A percentile compares a stretch with the other conserved stretches of the same genome.
Evolutionary conservation across 2,797 vertebrate species (phyloP).

Genomic region (Ctenochaetus hawaiiensis): DNA sequence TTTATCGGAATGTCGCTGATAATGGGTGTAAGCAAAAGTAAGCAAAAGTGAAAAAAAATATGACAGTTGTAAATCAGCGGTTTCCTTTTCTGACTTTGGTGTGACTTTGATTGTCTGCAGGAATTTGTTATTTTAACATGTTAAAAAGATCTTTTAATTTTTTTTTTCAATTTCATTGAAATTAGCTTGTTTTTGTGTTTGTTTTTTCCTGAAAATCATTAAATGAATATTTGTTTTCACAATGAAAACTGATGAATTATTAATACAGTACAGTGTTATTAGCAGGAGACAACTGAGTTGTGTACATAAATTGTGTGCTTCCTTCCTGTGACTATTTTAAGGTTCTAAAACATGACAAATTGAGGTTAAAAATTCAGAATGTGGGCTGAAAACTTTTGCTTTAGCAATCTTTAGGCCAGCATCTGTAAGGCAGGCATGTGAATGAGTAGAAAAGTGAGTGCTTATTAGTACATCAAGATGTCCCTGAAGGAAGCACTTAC

Average conservation of each 20-base stretch:
- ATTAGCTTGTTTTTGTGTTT: neutral
- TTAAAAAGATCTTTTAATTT: too few relatives aligned
- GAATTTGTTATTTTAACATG: neutral
- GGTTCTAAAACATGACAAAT: neutral
- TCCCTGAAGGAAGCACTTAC: constrained; percentile 26
- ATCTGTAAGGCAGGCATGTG: constrained; percentile 3
- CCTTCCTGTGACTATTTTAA: neutral
- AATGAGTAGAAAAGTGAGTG: constrained; percentile 21
- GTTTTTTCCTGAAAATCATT: neutral
- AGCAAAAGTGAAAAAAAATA: constrained; percentile 14
- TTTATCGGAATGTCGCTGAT: constrained; percentile 53
- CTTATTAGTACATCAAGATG: constrained; percentile 14
- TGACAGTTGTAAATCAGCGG: neutral
- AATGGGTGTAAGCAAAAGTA: constrained; percentile 17
- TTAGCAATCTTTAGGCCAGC: neutral
- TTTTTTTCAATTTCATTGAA: too few relatives aligned
- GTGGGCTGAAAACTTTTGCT: neutral
- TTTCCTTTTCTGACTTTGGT: neutral
- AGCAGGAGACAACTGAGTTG: neutral
- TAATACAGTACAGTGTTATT: neutral
- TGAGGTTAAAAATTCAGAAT: neutral
- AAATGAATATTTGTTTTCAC: neutral
- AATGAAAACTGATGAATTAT: neutral
- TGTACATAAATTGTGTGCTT: too few relatives aligned
- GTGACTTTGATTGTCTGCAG: neutral